Evolutionary conservation across 2,797 vertebrate species (phyloP), one percentile per base, ranked within the genome.

Genomic region (Odontamblyopus rebecca): DNA sequence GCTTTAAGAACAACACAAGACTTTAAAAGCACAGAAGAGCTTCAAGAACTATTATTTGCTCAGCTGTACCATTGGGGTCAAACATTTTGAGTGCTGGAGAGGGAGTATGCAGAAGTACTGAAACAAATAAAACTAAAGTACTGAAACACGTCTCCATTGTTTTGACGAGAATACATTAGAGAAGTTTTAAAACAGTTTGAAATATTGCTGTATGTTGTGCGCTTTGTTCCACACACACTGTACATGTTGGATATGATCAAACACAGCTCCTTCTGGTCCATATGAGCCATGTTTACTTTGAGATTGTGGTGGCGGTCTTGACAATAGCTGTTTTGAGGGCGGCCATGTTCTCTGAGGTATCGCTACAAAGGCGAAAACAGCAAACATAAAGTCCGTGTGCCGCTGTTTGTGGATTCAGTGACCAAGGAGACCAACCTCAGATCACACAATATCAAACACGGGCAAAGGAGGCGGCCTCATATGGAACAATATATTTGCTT

Each of bases 241-340:
- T 15, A 54, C 27, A 27, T 29, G 53, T 9, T 27, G 30, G 1
- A 62, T 51, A 15, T 53, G 54, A 67, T 35, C 64, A 71, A 75
- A 68, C 59, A 72, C 63, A 19, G 6, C 35, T 66, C 1, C 12
- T 30, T 67, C 1, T 54, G 48, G 30, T 26, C 48, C 5, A 30
- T 41, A 26, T 44, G 61, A 54, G 56, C 56, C 6, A 61, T 50
- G 64, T 56, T 61, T 53, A 50, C 65, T 67, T 23, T 54, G 54
- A 13, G n/a, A 76, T 63, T 64, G 44, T 32, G 13, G 27, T 48
- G 13, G 38, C 19, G 13, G 38, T 16, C 60, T 11, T 18, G 32
- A 62, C 61, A 66, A 66, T 61, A 59, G 48, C 23, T 16, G 32
- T 51, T 71, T 41, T 41, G 19, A 60, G 18, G 67, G 69, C 30